A percentile compares a stretch with the other conserved stretches of the same genome.
These are phyloP conservation scores for Dryocosmus kuriphilus DNA, from an alignment of 2,888 invertebrate genomes.

Conservation along the genomic window DNA sequence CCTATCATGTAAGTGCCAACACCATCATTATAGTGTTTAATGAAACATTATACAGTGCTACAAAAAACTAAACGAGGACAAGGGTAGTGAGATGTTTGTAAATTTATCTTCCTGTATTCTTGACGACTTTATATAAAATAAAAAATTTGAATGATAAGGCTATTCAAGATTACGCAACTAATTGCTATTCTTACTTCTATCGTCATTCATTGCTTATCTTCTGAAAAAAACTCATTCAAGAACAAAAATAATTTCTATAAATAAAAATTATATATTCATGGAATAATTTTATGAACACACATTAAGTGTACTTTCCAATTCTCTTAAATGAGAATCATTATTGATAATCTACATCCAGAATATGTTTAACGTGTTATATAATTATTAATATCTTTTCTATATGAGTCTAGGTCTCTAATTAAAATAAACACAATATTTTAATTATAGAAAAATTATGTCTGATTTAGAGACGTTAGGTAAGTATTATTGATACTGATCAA, in stretches of 20 bases:
- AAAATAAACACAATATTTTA: neutral
- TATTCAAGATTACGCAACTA: neutral
- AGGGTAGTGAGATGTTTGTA: neutral
- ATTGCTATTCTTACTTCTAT: neutral
- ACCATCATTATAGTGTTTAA: neutral
- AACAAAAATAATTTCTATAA: neutral
- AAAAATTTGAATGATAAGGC: neutral
- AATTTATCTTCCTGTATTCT: neutral
- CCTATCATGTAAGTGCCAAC: neutral
- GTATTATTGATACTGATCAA: neutral
- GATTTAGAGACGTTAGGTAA: neutral
- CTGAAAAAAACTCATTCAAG: neutral
- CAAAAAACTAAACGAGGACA: conserved; percentile 12
- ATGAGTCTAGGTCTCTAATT: neutral
- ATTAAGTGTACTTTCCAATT: neutral
- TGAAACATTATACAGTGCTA: neutral
- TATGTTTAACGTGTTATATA: neutral
- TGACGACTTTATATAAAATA: neutral
- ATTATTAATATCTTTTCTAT: neutral
- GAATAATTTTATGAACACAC: neutral
- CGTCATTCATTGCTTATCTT: neutral
- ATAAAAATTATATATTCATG: neutral
- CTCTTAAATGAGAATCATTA: neutral
- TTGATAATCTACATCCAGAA: neutral
- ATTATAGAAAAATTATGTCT: neutral